Percentiles rank a stretch among this genome's conserved stretches.
These are phyloP conservation scores for Chunga burmeisteri DNA, from an alignment of 2,113 vertebrate species.

Conservation along the genomic window DNA sequence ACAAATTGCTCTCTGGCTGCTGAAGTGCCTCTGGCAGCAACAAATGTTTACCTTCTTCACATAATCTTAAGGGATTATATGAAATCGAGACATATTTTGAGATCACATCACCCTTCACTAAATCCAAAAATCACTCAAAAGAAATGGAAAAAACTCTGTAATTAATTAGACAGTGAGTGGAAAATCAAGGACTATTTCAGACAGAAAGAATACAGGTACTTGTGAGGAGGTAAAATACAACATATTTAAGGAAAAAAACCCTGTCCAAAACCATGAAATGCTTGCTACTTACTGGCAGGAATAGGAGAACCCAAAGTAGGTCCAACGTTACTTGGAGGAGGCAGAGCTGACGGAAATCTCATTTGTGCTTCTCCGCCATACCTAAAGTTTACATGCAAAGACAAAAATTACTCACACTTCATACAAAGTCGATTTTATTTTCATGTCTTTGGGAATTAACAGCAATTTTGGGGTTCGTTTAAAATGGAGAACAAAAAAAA, in stretches of 20 bases:
- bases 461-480: neutral
- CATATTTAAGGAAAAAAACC: neutral
- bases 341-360: conserved; percentile 86
- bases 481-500: neutral
- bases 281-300: conserved; percentile 69
- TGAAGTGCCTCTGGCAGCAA: neutral
- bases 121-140: neutral
- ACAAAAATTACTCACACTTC: neutral
- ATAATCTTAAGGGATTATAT: neutral
- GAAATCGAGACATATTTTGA: neutral
- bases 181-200: neutral
- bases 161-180: neutral
- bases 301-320: conserved; percentile 85
- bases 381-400: conserved; percentile 67
- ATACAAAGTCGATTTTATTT: neutral
- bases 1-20: neutral
- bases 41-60: neutral
- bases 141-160: neutral
- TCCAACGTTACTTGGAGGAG: conserved; percentile 83
- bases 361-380: conserved; percentile 97
- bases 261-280: neutral
- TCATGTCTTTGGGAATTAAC: neutral
- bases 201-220: neutral
- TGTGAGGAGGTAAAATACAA: neutral
- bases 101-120: neutral